Conservation (phyloP, 2,888 invertebrate genomes). For the Polymixis flavicincta region DNA sequence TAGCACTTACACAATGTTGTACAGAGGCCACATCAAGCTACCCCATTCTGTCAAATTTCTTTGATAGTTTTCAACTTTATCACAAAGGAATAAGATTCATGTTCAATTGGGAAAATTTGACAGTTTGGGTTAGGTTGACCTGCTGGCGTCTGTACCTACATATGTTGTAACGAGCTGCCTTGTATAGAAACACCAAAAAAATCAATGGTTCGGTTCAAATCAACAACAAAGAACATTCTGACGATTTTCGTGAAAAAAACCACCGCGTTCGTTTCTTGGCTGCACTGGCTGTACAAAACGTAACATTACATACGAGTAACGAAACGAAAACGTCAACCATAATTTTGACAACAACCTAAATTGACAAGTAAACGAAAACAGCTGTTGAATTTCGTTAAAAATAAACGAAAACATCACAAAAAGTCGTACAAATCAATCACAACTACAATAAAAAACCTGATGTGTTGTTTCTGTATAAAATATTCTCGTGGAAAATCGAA, state of each 20-base stretch:
- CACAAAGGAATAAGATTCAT: too few relatives aligned
- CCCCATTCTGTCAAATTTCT: too few relatives aligned
- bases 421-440: slow-evolving; percentile 44
- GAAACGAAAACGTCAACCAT: slow-evolving; percentile 47
- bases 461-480: slow-evolving; percentile 38
- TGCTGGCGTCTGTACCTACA: too few relatives aligned
- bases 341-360: slow-evolving; percentile 74
- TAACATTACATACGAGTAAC: slow-evolving; percentile 14
- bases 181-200: not conserved
- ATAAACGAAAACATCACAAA: slow-evolving; percentile 61
- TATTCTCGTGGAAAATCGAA: slow-evolving; percentile 39
- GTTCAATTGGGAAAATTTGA: too few relatives aligned
- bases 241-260: not conserved
- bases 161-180: not conserved
- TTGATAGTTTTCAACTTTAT: too few relatives aligned
- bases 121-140: too few relatives aligned
- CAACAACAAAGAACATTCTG: not conserved
- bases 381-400: slow-evolving; percentile 69
- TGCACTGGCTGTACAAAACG: slow-evolving; percentile 40
- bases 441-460: slow-evolving; percentile 38
- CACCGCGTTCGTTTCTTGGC: slow-evolving; percentile 6
- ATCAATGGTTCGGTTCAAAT: not conserved
- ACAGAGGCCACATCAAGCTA: too few relatives aligned
- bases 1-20: not conserved
- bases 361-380: slow-evolving; percentile 87